A percentile compares a stretch with the other conserved stretches of the same genome.
Conservation (phyloP, 2,113 vertebrate genomes). For the Alexandromys fortis region DNA sequence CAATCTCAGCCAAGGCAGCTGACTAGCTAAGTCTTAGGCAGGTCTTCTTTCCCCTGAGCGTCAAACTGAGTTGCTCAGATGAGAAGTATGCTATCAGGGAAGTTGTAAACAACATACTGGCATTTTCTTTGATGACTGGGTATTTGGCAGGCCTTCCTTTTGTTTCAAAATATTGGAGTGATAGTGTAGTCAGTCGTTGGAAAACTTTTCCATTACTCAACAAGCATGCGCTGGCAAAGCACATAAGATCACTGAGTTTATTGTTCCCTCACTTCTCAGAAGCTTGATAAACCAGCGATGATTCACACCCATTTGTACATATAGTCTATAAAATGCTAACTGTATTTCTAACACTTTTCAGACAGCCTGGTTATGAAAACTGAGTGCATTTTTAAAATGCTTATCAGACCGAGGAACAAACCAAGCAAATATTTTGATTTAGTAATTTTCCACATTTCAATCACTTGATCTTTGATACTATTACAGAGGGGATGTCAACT, state of each 20-base stretch:
- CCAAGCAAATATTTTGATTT: not conserved
- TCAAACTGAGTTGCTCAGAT: not conserved
- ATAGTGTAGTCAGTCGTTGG: not conserved
- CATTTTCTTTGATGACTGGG: not conserved
- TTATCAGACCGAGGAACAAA: not conserved
- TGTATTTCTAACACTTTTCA: not conserved
- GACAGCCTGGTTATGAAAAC: not conserved
- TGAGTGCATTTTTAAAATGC: not conserved
- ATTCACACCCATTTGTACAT: not conserved
- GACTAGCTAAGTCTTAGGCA: not conserved
- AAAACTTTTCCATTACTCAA: not conserved
- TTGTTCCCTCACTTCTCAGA: not conserved
- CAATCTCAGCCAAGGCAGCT: not conserved
- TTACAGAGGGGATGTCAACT: not conserved
- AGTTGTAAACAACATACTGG: not conserved
- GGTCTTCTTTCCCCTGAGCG: not conserved
- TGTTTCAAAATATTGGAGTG: slow-evolving; percentile 34
- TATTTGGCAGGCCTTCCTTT: slow-evolving; percentile 39
- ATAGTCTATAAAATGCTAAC: not conserved
- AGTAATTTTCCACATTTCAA: not conserved
- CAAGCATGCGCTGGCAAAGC: not conserved
- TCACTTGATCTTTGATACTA: not conserved
- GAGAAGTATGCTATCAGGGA: not conserved
- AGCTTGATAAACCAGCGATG: not conserved
- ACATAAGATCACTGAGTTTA: slow-evolving; percentile 7